Evolutionary conservation across 2,888 invertebrate species (phyloP).

Genomic region (Aleiodes testaceus): DNA sequence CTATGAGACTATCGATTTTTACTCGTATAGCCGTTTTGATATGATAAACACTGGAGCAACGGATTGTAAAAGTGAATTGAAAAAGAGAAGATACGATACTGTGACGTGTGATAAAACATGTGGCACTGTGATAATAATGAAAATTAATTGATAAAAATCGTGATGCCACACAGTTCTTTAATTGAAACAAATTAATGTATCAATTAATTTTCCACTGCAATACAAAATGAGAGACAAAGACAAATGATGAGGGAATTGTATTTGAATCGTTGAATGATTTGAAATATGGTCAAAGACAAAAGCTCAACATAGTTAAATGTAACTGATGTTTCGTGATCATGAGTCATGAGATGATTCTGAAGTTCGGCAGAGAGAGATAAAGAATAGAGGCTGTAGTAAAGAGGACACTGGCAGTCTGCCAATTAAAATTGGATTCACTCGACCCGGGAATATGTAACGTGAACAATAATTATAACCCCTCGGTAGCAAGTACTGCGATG

Average conservation of each 20-base stretch:
- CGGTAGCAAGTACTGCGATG: constrained; percentile 5
- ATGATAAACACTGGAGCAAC: constrained; percentile 30
- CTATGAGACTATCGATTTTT: constrained; percentile 32
- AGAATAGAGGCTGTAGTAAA: constrained; percentile 35
- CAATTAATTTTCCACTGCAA: too few relatives aligned
- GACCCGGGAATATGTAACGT: constrained; percentile 48
- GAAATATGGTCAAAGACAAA: neutral
- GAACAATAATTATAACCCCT: constrained; percentile 49
- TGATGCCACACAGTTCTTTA: too few relatives aligned
- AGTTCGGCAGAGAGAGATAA: neutral
- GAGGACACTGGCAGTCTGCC: constrained; percentile 59
- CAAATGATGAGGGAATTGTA: neutral
- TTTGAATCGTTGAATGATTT: neutral
- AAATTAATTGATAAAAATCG: too few relatives aligned
- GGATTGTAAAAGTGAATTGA: neutral
- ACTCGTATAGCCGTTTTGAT: constrained; percentile 7
- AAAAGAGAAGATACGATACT: neutral
- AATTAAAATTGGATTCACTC: constrained; percentile 60
- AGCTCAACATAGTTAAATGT: constrained; percentile 7
- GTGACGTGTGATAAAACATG: neutral
- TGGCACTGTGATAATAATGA: neutral
- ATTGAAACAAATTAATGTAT: too few relatives aligned
- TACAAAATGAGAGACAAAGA: too few relatives aligned
- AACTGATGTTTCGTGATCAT: constrained; percentile 3
- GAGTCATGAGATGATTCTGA: constrained; percentile 20